Evolutionary conservation across 2,113 vertebrate species (phyloP).

Genomic region (Spilogale gracilis): DNA sequence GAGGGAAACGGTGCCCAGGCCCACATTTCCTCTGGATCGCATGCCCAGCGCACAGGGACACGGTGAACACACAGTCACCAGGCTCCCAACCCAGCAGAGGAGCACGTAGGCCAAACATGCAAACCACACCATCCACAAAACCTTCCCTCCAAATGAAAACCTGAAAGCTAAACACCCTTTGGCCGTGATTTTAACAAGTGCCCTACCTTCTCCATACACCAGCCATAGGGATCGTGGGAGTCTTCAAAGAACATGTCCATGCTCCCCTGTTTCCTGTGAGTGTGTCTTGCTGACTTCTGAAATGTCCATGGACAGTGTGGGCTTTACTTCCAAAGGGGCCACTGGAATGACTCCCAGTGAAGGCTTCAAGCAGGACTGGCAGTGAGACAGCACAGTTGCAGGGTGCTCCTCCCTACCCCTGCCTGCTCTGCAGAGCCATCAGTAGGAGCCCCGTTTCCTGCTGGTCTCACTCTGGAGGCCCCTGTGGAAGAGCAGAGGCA

Average conservation of each 20-base stretch:
- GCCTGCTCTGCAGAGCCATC: neutral
- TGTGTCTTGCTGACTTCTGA: neutral
- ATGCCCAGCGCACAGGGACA: fast-evolving
- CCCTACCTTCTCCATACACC: neutral
- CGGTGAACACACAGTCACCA: fast-evolving
- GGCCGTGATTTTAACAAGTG: fast-evolving
- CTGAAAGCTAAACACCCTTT: fast-evolving
- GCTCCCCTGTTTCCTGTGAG: neutral
- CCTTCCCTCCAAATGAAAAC: neutral
- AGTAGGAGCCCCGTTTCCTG: neutral
- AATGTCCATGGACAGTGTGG: neutral
- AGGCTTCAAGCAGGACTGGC: neutral
- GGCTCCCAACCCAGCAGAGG: fast-evolving
- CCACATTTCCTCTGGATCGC: too few relatives aligned
- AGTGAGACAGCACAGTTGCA: too few relatives aligned
- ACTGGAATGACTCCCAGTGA: neutral
- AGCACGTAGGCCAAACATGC: fast-evolving
- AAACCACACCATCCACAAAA: fast-evolving
- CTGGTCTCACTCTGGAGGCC: too few relatives aligned
- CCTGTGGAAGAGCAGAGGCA: too few relatives aligned
- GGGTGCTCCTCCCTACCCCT: too few relatives aligned
- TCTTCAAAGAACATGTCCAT: too few relatives aligned
- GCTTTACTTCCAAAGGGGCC: neutral
- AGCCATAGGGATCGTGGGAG: neutral
- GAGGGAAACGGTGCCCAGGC: too few relatives aligned